phyloP scores from a whole-genome alignment of 2,113 vertebrate species.

The Hippopotamus amphibius region DNA sequence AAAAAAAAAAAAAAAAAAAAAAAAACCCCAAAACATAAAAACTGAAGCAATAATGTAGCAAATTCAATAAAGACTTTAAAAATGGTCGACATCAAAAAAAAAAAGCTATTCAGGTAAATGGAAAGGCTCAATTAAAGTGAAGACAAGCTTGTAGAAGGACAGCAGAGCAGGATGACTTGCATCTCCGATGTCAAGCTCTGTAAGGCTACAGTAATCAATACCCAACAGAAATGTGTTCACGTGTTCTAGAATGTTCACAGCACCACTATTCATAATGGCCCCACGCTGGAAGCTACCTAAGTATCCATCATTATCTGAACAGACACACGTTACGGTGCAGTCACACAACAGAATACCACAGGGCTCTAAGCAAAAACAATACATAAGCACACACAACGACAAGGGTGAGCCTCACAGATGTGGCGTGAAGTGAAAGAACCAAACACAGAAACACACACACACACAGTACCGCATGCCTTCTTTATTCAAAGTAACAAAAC shows the following conservation, averaged over 20 bases:
- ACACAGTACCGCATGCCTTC: neutral
- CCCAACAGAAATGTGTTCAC: fast-evolving
- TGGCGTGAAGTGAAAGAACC: neutral
- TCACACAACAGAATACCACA: fast-evolving
- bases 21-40: too few species aligned
- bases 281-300: neutral
- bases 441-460: neutral
- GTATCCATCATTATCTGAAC: fast-evolving
- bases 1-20: neutral
- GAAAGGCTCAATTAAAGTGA: too few species aligned
- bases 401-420: neutral
- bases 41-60: too few species aligned
- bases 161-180: neutral
- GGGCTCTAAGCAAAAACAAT: fast-evolving
- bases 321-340: fast-evolving
- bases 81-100: too few species aligned
- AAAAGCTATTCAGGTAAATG: neutral
- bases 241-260: neutral
- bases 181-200: neutral
- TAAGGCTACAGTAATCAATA: neutral
- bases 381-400: fast-evolving
- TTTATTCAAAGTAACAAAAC: too few species aligned
- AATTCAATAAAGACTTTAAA: too few species aligned
- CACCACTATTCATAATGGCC: fast-evolving
- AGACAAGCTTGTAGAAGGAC: neutral